Base-by-base conservation (phyloP, 2,797 vertebrate species). In the Pempheris klunzingeri region DNA sequence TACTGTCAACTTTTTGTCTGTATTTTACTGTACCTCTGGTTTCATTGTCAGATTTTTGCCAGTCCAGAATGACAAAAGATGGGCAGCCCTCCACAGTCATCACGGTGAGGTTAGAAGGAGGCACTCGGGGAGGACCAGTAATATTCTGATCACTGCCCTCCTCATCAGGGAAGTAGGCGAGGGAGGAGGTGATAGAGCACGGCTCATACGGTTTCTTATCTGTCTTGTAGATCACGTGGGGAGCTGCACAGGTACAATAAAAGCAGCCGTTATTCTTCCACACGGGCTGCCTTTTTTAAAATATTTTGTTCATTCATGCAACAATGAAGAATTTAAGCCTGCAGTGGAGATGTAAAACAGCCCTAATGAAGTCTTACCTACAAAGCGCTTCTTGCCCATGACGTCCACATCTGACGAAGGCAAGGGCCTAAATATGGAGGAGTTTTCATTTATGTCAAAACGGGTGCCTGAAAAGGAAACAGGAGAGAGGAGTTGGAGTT, bases 21-120 rank as follows among this genome's bases (percentile, higher is more conserved):
- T 9, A 24, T 17, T n/a, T n/a, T 22, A 24, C n/a, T 6, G 0
- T 84, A 99, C 98, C 98, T 90, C 93, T 97, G 76, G 97, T 98
- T 78, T 99, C 97, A 47, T 99, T 99, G 80, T 96, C 93, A 12
- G 95, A 88, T 76, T 96, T 96, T 50, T 98, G 90, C 98, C 98
- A 99, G 88, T 98, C 97, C 24, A 99, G 62, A 82, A 99, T 97
- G 88, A 99, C 93, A 0, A 99, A 99, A 2, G 97, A 97, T 0
- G 98, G 93, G 73, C 98, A 99, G 10, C 98, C 98, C 70, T 99
- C 98, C 60, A 99, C 98, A 0, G 98, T 98, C 46, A 99, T 95
- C 88, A 99, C 96, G 0, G 98, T 99, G 84, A 99, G 92, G 80
- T 99, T 99, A 58, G 97, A 96, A 14, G 98, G 98, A 14, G 97